Evolutionary conservation across 2,797 vertebrate genomes (phyloP), one percentile per base, ranked within the genome.

Genomic region (Streptopelia turtur): DNA sequence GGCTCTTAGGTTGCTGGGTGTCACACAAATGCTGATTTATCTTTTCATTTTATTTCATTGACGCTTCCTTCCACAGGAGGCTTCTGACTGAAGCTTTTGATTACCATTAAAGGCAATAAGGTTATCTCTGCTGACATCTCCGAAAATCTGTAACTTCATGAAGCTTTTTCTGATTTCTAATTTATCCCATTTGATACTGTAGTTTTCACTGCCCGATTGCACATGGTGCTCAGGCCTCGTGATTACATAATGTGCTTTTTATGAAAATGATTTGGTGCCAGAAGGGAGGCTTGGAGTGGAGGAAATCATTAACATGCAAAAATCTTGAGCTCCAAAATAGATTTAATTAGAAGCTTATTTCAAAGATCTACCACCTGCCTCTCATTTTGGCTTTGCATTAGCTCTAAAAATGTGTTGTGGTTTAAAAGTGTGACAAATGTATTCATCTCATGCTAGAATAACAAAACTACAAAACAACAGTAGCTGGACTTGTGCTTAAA

Each of bases 401-500:
- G 39, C 28, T 79, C 65, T 89, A 66, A 92, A 94, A 94, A 90
- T 89, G 81, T 0, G 1, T 70, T 72, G 35, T 84, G 53, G 28
- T 70, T 94, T 70, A 27, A 53, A 90, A 87, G 16, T 31, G 23
- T 91, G 66, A 93, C 1, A 68, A 88, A 69, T 83, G 4, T 89
- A 63, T 75, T 93, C 8, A 5, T 90, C 65, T 94, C 47, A 52
- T 49, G 47, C 53, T 24, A 65, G 41, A 94, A 81, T 95, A 95
- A 56, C 24, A 33, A 79, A 86, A 68, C 49, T 93, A 63, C 71
- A 88, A 91, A 95, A 91, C 80, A 94, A 76, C 89, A 82, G 97
- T 97, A 98, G 96, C 93, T 85, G 43, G 83, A 83, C 82, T 97
- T 83, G 71, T 41, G 31, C 92, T 96, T 97, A 60, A 90, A 96